These are phyloP conservation scores for Cyclura pinguis DNA, from an alignment of 2,797 vertebrate genomes.

Conservation along the genomic window DNA sequence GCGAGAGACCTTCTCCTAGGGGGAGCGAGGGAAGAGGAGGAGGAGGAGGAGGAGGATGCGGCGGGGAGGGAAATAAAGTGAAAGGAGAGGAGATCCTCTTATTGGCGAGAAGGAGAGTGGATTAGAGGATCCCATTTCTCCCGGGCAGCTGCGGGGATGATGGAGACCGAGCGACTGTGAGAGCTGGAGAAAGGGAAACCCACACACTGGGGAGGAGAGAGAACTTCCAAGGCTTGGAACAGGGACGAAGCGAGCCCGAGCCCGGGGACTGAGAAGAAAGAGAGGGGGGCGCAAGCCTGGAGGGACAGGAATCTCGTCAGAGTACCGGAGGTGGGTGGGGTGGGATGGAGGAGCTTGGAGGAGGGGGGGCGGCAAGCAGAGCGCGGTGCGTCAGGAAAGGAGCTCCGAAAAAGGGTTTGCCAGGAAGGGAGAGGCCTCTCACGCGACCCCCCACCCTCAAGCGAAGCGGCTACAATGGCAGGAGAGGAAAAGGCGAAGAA, in stretches of 20 bases:
- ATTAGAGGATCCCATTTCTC: not conserved
- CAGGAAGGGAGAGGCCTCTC: not conserved
- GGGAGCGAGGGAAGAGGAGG: not conserved
- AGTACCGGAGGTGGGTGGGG: not conserved
- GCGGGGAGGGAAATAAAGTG: not conserved
- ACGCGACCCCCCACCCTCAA: not conserved
- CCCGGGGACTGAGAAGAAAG: not conserved
- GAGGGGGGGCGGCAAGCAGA: not conserved
- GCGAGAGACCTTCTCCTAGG: not conserved
- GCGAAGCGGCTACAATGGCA: not conserved
- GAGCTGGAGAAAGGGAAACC: not conserved
- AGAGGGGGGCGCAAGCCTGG: not conserved
- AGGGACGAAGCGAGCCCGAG: no score
- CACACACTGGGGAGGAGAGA: not conserved
- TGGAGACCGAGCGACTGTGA: not conserved
- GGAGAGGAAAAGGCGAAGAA: not conserved
- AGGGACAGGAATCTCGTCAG: not conserved
- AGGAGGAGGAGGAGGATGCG: not conserved
- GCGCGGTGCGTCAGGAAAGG: not conserved
- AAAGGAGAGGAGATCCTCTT: slow-evolving; percentile 1
- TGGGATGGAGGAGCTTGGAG: no score
- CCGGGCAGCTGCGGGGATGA: not conserved
- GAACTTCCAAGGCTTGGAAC: no score
- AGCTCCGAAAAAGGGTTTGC: not conserved
- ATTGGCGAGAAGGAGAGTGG: not conserved